Base-by-base conservation (phyloP, 2,888 invertebrate species). In the Drosophila meridionalis region DNA sequence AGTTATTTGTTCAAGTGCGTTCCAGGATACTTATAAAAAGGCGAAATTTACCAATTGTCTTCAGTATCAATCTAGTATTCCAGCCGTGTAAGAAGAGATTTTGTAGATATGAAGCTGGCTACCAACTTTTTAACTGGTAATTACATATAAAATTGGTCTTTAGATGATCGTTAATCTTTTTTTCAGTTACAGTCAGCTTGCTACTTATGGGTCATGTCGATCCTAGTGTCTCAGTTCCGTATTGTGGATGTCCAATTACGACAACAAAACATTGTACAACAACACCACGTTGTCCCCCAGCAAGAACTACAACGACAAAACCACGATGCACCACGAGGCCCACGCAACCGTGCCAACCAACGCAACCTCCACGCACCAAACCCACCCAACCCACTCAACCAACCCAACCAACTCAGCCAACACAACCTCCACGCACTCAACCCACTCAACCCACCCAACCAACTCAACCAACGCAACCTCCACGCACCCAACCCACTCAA, bases 1-100 rank as follows among this genome's bases (percentile, higher is more conserved):
- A 61, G 38, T 56, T 68, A 61, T 70, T 68, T 68, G 61, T 28
- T 55, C 60, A 70, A 52, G 50, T 69, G 70, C 2, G 11, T 1
- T 11, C 6, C 32, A 38, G 20, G n/a, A n/a, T 9, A 7, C 32
- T 32, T 70, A 68, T 68, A 70, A 60, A 68, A 48, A 14, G 9
- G 30, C 34, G 4, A 20, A 26, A 4, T 14, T 1, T 3, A 1
- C 14, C 38, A 5, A 26, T 8, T 5, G 1, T 2, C 4, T 4
- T 38, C 40, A 70, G 48, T 71, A 42, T 14, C 30, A 26, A 14
- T 45, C 26, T n/a, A 45, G 20, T 45, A 6, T 34, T 34, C 9
- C 5, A 52, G 43, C 40, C 26, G 38, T 45, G 6, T 40, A 36
- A 32, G 14, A 26, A 8, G 20, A 3, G 3, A 34, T 14, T 28